These are phyloP conservation scores for Melieria crassipennis DNA, from an alignment of 2,888 invertebrate genomes.

Conservation along the genomic window DNA sequence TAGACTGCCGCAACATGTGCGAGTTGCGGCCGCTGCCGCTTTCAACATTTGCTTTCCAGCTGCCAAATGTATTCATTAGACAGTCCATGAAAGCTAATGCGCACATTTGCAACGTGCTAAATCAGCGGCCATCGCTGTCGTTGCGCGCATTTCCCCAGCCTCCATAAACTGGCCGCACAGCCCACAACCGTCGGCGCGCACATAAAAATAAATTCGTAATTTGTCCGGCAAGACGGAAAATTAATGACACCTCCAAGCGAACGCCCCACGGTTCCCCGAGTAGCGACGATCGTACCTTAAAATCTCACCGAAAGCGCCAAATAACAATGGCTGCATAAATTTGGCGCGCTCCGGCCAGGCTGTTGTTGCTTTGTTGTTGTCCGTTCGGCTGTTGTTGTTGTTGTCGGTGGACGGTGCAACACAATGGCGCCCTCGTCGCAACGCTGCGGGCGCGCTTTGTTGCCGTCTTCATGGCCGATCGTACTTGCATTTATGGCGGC, in stretches of 20 bases:
- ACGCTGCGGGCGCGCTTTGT: conserved; percentile 3
- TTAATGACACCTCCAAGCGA: conserved; percentile 6
- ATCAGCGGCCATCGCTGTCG: not conserved
- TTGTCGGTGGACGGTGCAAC: not conserved
- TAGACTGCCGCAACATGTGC: too few species aligned
- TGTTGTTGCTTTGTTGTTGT: not conserved
- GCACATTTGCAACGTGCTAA: too few species aligned
- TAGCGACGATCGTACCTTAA: not conserved
- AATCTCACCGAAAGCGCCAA: conserved; percentile 15
- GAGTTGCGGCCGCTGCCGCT: too few species aligned
- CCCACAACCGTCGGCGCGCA: not conserved
- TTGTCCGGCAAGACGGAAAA: conserved; percentile 16
- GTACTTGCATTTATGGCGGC: too few species aligned
- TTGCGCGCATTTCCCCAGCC: not conserved
- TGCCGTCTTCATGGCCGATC: not conserved
- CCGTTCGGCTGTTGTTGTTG: not conserved
- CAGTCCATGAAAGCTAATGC: too few species aligned
- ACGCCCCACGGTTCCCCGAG: not conserved
- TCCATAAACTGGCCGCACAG: not conserved
- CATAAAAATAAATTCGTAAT: conserved; percentile 18
- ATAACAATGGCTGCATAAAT: conserved; percentile 38
- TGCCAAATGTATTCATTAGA: too few species aligned
- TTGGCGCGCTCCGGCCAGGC: too few species aligned
- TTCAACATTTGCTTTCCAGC: too few species aligned
- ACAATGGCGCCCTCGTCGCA: not conserved